phyloP scores from a whole-genome alignment of 2,113 vertebrate species.

The Procapra przewalskii region DNA sequence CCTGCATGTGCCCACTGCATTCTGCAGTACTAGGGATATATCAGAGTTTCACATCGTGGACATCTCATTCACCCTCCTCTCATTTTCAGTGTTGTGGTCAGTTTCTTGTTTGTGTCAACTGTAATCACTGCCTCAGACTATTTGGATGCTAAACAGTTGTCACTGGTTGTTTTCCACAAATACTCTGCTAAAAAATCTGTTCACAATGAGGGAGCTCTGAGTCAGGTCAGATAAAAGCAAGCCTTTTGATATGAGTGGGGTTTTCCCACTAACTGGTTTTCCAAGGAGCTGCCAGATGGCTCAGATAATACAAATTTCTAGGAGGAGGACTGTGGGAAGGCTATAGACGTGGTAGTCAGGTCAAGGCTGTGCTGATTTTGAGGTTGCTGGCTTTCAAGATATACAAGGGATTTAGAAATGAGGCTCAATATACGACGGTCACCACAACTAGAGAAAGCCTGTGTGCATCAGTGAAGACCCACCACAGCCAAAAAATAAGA shows the following conservation, averaged over 20 bases:
- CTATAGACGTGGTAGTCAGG: neutral
- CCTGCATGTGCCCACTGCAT: neutral
- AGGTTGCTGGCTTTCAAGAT: neutral
- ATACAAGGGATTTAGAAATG: neutral
- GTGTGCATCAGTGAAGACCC: neutral
- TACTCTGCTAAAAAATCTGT: neutral
- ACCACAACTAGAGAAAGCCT: neutral
- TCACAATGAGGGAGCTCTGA: neutral
- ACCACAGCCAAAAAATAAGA: neutral
- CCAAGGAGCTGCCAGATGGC: neutral
- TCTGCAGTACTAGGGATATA: neutral
- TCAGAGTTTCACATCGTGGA: neutral
- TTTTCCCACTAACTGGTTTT: neutral
- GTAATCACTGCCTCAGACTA: neutral
- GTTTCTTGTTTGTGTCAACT: neutral
- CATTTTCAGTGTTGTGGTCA: neutral
- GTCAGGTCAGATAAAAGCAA: neutral
- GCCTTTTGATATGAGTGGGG: neutral
- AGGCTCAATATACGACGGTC: accelerated
- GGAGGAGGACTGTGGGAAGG: neutral
- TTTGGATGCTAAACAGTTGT: neutral
- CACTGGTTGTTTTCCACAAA: neutral
- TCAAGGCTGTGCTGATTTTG: neutral
- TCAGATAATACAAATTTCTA: neutral
- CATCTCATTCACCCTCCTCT: neutral